phyloP scores from a whole-genome alignment of 2,888 invertebrate species.

The Drosophila phalerata region DNA sequence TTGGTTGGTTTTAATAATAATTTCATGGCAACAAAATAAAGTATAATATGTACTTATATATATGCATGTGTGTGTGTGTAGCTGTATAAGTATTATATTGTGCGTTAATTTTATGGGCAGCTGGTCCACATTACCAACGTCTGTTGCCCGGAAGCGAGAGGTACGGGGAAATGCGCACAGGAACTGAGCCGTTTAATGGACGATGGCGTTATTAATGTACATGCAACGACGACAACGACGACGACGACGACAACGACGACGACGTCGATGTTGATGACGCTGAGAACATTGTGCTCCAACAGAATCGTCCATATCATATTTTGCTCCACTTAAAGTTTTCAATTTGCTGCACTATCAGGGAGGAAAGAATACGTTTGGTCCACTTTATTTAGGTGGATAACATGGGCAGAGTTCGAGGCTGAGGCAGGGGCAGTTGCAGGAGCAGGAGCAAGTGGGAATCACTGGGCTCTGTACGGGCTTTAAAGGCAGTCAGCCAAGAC shows the following conservation, averaged over 20 bases:
- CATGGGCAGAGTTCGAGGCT: too few relatives aligned
- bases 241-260: not conserved
- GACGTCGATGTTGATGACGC: conserved; percentile 11
- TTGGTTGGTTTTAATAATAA: conserved; percentile 59
- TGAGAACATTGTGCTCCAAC: conserved; percentile 40
- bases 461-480: conserved; percentile 34
- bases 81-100: conserved; percentile 54
- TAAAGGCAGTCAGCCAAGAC: conserved; percentile 69
- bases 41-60: conserved; percentile 25
- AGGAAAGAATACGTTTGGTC: conserved; percentile 2
- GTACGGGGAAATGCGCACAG: conserved; percentile 20
- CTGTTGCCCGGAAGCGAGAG: conserved; percentile 33
- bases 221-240: conserved; percentile 24
- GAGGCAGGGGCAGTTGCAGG: not conserved
- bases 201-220: conserved; percentile 68
- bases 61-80: conserved; percentile 21
- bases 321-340: conserved; percentile 68
- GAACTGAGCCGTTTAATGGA: conserved; percentile 68
- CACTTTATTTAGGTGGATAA: too few relatives aligned
- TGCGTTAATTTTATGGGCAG: conserved; percentile 74
- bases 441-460: not conserved
- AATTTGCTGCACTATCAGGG: conserved; percentile 56
- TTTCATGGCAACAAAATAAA: conserved; percentile 44
- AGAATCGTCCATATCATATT: conserved; percentile 57
- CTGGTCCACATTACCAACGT: conserved; percentile 54